A percentile compares a stretch with the other conserved stretches of the same genome.
These are phyloP conservation scores for Amphipyra tragopoginis DNA, from an alignment of 2,888 invertebrate genomes.

Conservation along the genomic window DNA sequence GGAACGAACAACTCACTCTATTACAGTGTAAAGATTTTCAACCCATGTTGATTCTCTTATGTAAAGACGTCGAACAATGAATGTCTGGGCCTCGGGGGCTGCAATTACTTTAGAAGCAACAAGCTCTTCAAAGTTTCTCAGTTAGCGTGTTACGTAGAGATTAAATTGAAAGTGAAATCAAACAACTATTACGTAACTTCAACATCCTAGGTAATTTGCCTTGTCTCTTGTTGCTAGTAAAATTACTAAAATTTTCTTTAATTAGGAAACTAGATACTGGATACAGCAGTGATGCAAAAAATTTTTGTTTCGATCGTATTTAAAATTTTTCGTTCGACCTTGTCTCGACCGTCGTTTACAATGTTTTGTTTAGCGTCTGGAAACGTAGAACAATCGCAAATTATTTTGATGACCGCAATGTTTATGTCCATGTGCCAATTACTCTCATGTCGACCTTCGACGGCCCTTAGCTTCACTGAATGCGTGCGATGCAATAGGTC, in stretches of 20 bases:
- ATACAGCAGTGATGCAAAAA: conserved; percentile 40
- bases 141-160: conserved; percentile 29
- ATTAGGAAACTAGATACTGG: neutral
- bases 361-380: conserved; percentile 75
- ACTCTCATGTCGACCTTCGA: conserved; percentile 71
- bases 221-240: conserved; percentile 12
- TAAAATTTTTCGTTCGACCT: conserved; percentile 72
- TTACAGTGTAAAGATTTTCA: neutral
- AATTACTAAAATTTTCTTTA: conserved; percentile 5
- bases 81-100: too few relatives aligned
- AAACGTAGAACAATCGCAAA: conserved; percentile 77
- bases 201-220: conserved; percentile 6
- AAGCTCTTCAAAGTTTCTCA: conserved; percentile 29
- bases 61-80: too few relatives aligned
- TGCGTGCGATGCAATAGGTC: conserved; percentile 61
- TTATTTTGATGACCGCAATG: conserved; percentile 75
- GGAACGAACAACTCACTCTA: too few relatives aligned
- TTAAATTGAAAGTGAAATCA: conserved; percentile 43
- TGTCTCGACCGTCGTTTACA: conserved; percentile 68
- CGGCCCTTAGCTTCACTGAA: conserved; percentile 60
- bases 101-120: neutral
- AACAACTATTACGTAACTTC: conserved; percentile 33
- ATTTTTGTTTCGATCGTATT: conserved; percentile 62
- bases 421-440: conserved; percentile 77
- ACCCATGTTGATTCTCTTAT: neutral